These are phyloP conservation scores for Aphelenchoides avenae DNA, from an alignment of 1,140 invertebrate species.

Conservation along the genomic window DNA sequence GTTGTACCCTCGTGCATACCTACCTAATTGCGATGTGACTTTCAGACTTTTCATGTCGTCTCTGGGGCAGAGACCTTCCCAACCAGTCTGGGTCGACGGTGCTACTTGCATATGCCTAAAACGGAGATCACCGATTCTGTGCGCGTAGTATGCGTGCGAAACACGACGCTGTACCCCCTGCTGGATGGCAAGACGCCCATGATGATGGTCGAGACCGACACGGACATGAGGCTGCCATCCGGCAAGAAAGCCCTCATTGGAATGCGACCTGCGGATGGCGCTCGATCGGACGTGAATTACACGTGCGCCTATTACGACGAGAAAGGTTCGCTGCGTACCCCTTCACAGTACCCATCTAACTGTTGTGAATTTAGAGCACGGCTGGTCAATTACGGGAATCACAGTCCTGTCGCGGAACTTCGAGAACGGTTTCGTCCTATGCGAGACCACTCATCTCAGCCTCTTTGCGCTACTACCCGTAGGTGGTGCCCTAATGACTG, in stretches of 20 bases:
- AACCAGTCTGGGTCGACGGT: slow-evolving; percentile 11
- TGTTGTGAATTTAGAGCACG: slow-evolving; percentile 14
- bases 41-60: slow-evolving; percentile 2
- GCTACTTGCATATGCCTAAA: slow-evolving; percentile 27
- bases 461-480: slow-evolving; percentile 43
- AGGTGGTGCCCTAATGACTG: background rate
- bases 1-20: background rate
- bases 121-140: slow-evolving; percentile 9
- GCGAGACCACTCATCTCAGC: slow-evolving; percentile 29
- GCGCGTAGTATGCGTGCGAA: slow-evolving; percentile 16
- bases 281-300: slow-evolving; percentile 22
- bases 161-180: slow-evolving; percentile 24
- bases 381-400: slow-evolving; percentile 44
- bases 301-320: slow-evolving; percentile 43
- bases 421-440: slow-evolving; percentile 40
- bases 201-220: slow-evolving; percentile 16
- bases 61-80: slow-evolving; percentile 29
- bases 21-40: background rate
- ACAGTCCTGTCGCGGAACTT: slow-evolving; percentile 37
- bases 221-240: slow-evolving; percentile 22
- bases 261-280: background rate
- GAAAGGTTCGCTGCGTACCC: slow-evolving; percentile 12
- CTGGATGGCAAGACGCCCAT: slow-evolving; percentile 27
- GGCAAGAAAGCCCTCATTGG: background rate
- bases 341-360: too few species aligned